Evolutionary conservation across 2,888 invertebrate species (phyloP).

Genomic region (Ceriagrion tenellum): DNA sequence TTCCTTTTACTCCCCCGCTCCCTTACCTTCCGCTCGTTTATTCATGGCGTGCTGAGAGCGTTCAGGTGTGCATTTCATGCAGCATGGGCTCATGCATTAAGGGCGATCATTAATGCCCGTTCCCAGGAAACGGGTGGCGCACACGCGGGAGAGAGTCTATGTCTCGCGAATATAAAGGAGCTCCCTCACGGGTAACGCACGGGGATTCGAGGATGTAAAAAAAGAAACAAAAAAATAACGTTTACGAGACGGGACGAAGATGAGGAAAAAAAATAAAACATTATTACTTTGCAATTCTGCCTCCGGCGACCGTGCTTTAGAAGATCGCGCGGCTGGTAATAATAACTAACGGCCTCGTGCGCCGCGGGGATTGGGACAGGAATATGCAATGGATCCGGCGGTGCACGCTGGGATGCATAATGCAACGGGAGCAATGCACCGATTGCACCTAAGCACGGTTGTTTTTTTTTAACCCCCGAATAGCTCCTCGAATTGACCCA

Average conservation of each 20-base stretch:
- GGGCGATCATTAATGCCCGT: constrained; percentile 10
- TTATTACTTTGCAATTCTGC: not conserved
- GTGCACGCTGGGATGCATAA: not conserved
- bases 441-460: not conserved
- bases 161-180: not conserved
- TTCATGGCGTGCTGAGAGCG: not conserved
- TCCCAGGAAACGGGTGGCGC: not conserved
- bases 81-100: not conserved
- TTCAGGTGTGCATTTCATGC: constrained; percentile 22
- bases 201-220: not conserved
- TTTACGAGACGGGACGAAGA: not conserved
- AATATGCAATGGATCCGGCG: not conserved
- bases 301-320: not conserved
- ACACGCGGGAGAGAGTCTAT: not conserved
- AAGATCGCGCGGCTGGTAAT: not conserved
- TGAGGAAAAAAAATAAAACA: not conserved
- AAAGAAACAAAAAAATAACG: not conserved
- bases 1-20: not conserved
- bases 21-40: not conserved
- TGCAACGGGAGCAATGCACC: not conserved
- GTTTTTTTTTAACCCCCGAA: not conserved
- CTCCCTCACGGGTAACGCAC: not conserved
- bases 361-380: not conserved
- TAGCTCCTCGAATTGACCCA: not conserved
- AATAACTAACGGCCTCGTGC: not conserved